A percentile compares a stretch with the other conserved stretches of the same genome.
phyloP scores from a whole-genome alignment of 2,113 vertebrate genomes.

The Caranx melampygus region DNA sequence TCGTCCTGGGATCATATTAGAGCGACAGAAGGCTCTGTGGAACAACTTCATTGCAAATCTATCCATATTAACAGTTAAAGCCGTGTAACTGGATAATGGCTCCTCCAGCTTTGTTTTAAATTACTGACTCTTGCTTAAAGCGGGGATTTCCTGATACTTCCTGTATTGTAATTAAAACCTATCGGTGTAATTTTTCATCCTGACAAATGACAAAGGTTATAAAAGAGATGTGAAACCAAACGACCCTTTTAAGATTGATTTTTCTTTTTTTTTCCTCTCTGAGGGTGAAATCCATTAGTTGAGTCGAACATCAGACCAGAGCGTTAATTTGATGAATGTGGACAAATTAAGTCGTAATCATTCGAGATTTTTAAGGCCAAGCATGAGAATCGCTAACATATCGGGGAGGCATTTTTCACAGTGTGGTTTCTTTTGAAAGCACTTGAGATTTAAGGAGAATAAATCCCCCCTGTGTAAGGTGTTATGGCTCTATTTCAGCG shows the following conservation, averaged over 20 bases:
- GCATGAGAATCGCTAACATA: not conserved
- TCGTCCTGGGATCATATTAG: not conserved
- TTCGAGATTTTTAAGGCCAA: conserved; percentile 7
- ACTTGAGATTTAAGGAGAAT: not conserved
- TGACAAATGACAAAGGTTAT: not conserved
- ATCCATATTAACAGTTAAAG: not conserved
- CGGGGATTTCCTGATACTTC: not conserved
- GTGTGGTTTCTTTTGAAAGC: not conserved
- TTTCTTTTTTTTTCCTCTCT: not conserved
- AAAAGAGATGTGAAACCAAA: not conserved
- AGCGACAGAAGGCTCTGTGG: not conserved
- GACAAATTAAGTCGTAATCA: not conserved
- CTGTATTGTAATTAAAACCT: too few species aligned
- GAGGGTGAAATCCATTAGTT: not conserved
- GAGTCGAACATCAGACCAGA: not conserved
- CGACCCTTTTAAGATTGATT: not conserved
- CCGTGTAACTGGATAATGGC: not conserved
- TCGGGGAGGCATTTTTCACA: not conserved
- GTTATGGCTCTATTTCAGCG: conserved; percentile 7
- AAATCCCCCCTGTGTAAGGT: conserved; percentile 16
- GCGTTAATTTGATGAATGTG: not conserved
- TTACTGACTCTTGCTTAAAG: not conserved
- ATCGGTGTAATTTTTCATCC: not conserved
- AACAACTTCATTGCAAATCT: not conserved
- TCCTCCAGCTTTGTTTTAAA: not conserved